phyloP scores from a whole-genome alignment of 1,140 invertebrate genomes.

The Tetragonula clypearis region DNA sequence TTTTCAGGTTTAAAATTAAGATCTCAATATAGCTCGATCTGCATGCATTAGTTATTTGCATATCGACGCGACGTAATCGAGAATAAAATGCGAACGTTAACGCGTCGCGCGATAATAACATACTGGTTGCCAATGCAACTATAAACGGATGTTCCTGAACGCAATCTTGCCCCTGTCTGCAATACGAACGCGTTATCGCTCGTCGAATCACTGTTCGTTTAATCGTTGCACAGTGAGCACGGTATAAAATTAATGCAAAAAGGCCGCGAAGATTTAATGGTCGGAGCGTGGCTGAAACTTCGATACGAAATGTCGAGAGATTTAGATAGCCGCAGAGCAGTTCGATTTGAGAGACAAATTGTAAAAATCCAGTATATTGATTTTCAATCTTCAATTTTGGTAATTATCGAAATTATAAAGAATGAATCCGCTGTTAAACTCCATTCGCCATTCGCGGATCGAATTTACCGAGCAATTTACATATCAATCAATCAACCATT shows the following conservation, averaged over 20 bases:
- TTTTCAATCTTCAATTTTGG: no score
- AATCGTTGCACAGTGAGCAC: conserved; percentile 7
- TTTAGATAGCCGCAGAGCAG: not conserved
- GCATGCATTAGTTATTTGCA: conserved; percentile 1
- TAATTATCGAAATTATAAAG: no score
- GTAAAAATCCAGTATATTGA: not conserved
- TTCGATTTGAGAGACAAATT: not conserved
- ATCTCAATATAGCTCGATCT: not conserved
- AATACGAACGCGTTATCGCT: conserved; percentile 18
- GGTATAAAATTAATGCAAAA: not conserved
- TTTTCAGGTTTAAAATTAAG: not conserved
- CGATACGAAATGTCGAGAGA: not conserved
- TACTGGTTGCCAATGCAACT: not conserved
- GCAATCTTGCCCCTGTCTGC: not conserved
- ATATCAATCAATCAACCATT: no score
- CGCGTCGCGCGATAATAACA: not conserved
- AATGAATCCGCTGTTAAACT: no score
- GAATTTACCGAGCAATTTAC: no score
- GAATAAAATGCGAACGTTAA: conserved; percentile 10
- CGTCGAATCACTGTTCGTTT: not conserved
- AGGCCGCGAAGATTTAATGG: not conserved
- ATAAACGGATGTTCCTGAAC: conserved; percentile 9
- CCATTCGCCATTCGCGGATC: no score
- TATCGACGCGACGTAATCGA: not conserved
- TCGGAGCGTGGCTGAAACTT: not conserved